phyloP scores from a whole-genome alignment of 2,888 invertebrate species.

The Eugnorisma glareosa region DNA sequence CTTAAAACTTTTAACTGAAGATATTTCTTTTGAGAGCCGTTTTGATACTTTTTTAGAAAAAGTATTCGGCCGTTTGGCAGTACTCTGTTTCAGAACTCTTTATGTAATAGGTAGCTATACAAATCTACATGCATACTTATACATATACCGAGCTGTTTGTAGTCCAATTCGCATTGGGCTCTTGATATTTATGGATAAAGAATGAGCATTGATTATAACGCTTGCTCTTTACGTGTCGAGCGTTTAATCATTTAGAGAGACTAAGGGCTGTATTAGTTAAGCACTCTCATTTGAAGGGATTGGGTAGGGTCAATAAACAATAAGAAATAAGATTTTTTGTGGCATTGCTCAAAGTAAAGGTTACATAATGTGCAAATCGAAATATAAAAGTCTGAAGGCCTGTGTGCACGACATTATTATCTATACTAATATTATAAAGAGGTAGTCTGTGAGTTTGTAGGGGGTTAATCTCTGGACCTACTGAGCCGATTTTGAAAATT shows the following conservation, averaged over 20 bases:
- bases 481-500: no score
- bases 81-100: background rate
- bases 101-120: background rate
- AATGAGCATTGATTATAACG: slow-evolving; percentile 4
- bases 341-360: background rate
- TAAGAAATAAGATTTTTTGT: background rate
- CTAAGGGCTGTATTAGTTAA: background rate
- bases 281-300: background rate
- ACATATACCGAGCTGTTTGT: background rate
- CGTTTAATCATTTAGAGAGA: slow-evolving; percentile 8
- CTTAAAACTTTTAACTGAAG: slow-evolving; percentile 5
- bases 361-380: background rate
- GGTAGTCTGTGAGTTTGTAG: no score
- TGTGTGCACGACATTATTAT: background rate
- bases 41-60: background rate
- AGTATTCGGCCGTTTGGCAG: background rate
- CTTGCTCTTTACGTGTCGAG: slow-evolving; percentile 5
- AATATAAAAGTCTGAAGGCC: background rate
- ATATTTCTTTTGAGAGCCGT: slow-evolving; percentile 12
- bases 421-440: no score
- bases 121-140: background rate
- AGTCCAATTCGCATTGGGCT: background rate
- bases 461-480: no score
- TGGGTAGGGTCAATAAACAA: background rate
- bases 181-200: slow-evolving; percentile 10